These are phyloP conservation scores for Passer domesticus DNA, from an alignment of 2,113 vertebrate genomes.

Conservation along the genomic window DNA sequence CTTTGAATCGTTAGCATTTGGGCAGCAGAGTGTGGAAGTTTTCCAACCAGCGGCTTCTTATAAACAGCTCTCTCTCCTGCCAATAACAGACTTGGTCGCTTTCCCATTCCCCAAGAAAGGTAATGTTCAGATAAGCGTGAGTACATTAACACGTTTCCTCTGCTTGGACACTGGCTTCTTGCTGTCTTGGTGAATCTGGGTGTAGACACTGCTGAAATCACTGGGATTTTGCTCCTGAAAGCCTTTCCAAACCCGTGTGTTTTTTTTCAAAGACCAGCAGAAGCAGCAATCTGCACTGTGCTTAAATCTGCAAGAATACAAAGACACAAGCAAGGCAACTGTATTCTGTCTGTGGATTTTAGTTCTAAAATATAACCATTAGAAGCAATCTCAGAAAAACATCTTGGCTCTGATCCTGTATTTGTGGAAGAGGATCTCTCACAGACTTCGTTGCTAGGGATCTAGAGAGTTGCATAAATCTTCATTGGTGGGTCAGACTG, in stretches of 20 bases:
- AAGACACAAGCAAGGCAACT: not conserved
- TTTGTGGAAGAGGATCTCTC: not conserved
- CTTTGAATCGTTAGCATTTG: conserved; percentile 40
- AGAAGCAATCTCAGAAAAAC: not conserved
- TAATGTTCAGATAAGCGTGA: conserved; percentile 33
- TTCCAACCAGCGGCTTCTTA: conserved; percentile 2
- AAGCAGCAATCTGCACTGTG: not conserved
- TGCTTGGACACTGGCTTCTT: not conserved
- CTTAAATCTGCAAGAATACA: not conserved
- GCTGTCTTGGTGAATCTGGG: not conserved
- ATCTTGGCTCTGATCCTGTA: not conserved
- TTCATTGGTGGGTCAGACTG: not conserved
- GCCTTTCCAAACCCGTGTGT: not conserved
- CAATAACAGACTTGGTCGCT: not conserved
- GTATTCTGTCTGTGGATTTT: not conserved
- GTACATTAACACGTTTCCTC: not conserved
- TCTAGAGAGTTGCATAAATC: not conserved
- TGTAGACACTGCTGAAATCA: not conserved
- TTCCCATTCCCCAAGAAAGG: conserved; percentile 51
- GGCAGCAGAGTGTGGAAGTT: conserved; percentile 17
- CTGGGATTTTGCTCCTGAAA: not conserved
- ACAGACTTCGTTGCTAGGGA: not conserved
- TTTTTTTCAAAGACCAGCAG: not conserved
- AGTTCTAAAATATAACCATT: not conserved
- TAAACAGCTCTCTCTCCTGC: conserved; percentile 19